These are phyloP conservation scores for Eulemur macaco DNA, from an alignment of 2,113 vertebrate species.

Conservation along the genomic window DNA sequence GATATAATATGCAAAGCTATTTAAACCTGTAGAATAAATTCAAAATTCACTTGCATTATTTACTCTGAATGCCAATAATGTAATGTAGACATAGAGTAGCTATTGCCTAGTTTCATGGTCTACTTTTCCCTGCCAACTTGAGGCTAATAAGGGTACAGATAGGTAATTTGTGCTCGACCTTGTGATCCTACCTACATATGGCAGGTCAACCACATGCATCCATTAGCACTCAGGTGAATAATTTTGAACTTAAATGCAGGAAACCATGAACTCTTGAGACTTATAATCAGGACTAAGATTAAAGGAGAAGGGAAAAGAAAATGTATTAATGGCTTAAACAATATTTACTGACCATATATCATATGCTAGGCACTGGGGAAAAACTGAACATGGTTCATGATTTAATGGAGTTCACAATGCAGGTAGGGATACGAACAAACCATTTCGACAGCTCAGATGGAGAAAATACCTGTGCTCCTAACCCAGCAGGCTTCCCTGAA, in stretches of 20 bases:
- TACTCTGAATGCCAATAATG: slow-evolving; percentile 1
- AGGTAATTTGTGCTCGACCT: neutral
- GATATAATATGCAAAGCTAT: slow-evolving; percentile 22
- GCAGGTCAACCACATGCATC: neutral
- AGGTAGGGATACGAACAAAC: neutral
- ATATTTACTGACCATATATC: neutral
- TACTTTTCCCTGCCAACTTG: neutral
- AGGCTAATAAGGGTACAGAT: neutral
- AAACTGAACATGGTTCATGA: neutral
- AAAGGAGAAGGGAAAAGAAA: neutral
- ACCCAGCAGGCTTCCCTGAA: neutral
- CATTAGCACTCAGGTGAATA: neutral
- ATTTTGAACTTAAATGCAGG: neutral
- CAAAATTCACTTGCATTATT: slow-evolving; percentile 7
- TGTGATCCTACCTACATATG: neutral
- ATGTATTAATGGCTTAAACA: neutral
- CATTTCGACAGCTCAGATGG: neutral
- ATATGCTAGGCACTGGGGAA: neutral
- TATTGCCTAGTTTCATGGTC: neutral
- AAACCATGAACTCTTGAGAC: neutral
- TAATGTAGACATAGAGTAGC: neutral
- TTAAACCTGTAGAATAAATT: neutral
- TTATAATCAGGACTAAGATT: neutral
- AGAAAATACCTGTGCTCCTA: neutral
- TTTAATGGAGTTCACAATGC: neutral